phyloP scores from a whole-genome alignment of 1,140 invertebrate species.

The Olivierus martensii region DNA sequence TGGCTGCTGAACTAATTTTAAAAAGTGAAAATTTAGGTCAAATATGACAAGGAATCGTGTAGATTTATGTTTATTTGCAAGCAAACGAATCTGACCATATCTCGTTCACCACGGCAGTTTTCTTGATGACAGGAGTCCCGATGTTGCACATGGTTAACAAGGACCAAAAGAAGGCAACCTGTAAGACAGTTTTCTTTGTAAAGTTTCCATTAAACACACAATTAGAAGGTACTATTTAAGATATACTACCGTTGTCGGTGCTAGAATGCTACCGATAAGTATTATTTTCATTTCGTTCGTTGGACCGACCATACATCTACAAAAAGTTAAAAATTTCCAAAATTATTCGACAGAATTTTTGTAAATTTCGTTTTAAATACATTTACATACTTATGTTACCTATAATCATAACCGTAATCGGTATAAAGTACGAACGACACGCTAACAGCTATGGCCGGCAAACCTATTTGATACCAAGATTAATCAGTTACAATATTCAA shows the following conservation, averaged over 20 bases:
- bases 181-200: too few relatives aligned
- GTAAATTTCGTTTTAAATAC: too few relatives aligned
- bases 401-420: constrained; percentile 13
- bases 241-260: constrained; percentile 1
- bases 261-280: constrained; percentile 3
- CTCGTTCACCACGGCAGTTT: constrained; percentile 11
- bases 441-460: neutral
- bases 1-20: constrained; percentile 6
- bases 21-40: too few relatives aligned
- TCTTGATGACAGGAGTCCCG: constrained; percentile 11
- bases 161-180: constrained; percentile 6
- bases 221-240: neutral
- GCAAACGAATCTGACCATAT: constrained; percentile 7
- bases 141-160: constrained; percentile 9
- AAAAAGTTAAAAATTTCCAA: neutral
- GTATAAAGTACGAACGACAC: constrained; percentile 1
- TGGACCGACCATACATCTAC: constrained; percentile 8
- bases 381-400: neutral
- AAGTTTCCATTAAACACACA: too few relatives aligned
- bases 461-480: too few relatives aligned
- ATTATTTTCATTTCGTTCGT: constrained; percentile 1
- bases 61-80: too few relatives aligned
- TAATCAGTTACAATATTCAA: too few relatives aligned
- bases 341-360: too few relatives aligned
- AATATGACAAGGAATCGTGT: too few relatives aligned